Evolutionary conservation across 2,888 invertebrate species (phyloP).

Genomic region (Noctua comes): DNA sequence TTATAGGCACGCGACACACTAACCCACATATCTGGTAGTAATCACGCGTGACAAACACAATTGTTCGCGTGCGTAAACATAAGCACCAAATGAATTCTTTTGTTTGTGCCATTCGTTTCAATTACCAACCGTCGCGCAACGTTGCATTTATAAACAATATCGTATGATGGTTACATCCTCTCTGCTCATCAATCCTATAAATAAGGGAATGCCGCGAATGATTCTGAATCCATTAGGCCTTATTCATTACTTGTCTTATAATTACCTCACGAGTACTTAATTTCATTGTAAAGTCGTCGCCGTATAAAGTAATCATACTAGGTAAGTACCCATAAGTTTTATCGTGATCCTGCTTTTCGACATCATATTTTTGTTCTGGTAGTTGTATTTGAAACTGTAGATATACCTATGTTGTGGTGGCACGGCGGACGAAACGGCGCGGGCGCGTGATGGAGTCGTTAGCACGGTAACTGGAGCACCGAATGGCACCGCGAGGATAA

Average conservation of each 20-base stretch:
- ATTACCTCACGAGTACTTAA: not conserved
- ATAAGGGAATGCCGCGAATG: not conserved
- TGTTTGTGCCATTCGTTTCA: conserved; percentile 64
- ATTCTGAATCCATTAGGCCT: not conserved
- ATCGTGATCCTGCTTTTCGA: conserved; percentile 19
- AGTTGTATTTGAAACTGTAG: conserved; percentile 30
- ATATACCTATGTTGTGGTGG: conserved; percentile 35
- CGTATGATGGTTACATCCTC: conserved; percentile 36
- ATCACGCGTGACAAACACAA: conserved; percentile 83
- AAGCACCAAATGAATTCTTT: conserved; percentile 61
- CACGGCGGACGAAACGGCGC: conserved; percentile 24
- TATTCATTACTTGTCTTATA: conserved; percentile 1
- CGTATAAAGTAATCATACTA: not conserved
- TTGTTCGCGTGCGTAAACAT: conserved; percentile 76
- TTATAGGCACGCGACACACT: conserved; percentile 75
- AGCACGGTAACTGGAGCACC: conserved; percentile 79
- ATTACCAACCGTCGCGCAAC: conserved; percentile 49
- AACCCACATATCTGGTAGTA: conserved; percentile 82
- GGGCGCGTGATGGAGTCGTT: conserved; percentile 73
- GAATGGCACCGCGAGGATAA: conserved; percentile 73
- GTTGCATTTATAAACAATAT: conserved; percentile 44
- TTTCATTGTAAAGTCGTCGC: not conserved
- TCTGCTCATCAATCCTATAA: conserved; percentile 8
- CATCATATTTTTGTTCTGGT: conserved; percentile 13
- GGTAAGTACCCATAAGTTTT: not conserved